Evolutionary conservation across 2,113 vertebrate species (phyloP), one percentile per base, ranked within the genome.

Genomic region (Eonycteris spelaea): DNA sequence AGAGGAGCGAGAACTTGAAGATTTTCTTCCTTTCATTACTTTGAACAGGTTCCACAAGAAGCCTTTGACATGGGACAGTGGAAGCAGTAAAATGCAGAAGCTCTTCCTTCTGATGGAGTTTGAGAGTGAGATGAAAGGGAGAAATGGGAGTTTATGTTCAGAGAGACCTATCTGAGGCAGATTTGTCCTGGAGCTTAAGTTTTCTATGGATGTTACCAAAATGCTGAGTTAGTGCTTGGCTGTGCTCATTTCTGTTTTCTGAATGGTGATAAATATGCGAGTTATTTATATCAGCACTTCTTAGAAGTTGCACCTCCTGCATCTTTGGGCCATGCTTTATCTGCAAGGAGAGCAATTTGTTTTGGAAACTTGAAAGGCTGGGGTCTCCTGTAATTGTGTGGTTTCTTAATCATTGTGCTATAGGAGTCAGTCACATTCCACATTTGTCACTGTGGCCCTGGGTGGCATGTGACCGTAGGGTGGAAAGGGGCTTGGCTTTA

Each of bases 231-330:
- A 38, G 33, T 45, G 13, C 14, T 4, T 19, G 48, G n/a, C 43
- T 91, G 40, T 18, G n/a, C 15, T 15, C 51, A n/a, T 84, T 78
- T 79, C 65, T 85, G 57, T 57, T 94, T 94, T 79, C 80, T 79
- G 85, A 92, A 53, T 87, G 63, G 75, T 71, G 86, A 71, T 63
- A 95, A 95, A 65, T 67, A 59, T 8, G 38, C 90, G 63, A 95
- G 38, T 93, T 94, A 90, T 86, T 70, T 92, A n/a, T 43, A 67
- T 38, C 30, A 93, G 59, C 55, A 33, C 35, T 90, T 85, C 82
- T 86, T 89, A 94, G 87, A 95, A 82, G 78, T 61, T 61, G 87
- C 77, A 61, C 45, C 22, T 71, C 35, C 30, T 82, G 0, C 13
- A n/a, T 89, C 73, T 75, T 77, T 86, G 77, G 80, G 33, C 26